Evolutionary conservation across 2,888 invertebrate genomes (phyloP), one percentile per base, ranked within the genome.

Genomic region (Ochlodes sylvanus): DNA sequence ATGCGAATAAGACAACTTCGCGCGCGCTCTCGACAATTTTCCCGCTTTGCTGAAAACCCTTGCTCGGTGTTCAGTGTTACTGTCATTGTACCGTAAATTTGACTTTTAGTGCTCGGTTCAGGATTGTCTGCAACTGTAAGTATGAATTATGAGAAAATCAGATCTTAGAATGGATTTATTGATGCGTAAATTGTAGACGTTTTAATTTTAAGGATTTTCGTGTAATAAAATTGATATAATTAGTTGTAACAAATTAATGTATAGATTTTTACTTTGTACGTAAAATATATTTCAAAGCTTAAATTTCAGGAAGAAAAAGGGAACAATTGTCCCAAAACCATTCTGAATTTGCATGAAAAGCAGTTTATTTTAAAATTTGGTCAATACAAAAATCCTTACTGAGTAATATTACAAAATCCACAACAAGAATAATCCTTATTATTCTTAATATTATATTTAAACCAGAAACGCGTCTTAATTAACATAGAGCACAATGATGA

Each of bases 121-220:
- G 54, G 41, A 66, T 42, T 32, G 54, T 41, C 32, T 54, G 60
- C 60, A 58, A 60, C 52, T 66, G 66, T 66, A 42, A 66, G 66
- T 66, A 66, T 60, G 19, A 6, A 21, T 0, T 52, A 52, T 21
- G 38, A 38, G 3, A 12, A 12, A 38, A 38, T 38, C 10, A 38
- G 12, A 38, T 38, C 3, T 38, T 12, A 10, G 10, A 38, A 12
- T 38, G 2, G 10, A 38, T 9, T 10, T 38, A 9, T 38, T 38
- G 38, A 10, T 9, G 38, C 38, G 0, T 12, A 9, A 38, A 12
- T 38, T 38, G 10, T 38, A 9, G 2, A 12, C 10, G 10, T 38
- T 38, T 38, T 12, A 9, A 38, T 38, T 38, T 38, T 38, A 9
- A 38, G 9, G 38, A 3, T 9, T 38, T 38, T 7, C 2, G 7